Evolutionary conservation across 1,140 invertebrate genomes (phyloP).

Genomic region (Conus ventricosus): DNA sequence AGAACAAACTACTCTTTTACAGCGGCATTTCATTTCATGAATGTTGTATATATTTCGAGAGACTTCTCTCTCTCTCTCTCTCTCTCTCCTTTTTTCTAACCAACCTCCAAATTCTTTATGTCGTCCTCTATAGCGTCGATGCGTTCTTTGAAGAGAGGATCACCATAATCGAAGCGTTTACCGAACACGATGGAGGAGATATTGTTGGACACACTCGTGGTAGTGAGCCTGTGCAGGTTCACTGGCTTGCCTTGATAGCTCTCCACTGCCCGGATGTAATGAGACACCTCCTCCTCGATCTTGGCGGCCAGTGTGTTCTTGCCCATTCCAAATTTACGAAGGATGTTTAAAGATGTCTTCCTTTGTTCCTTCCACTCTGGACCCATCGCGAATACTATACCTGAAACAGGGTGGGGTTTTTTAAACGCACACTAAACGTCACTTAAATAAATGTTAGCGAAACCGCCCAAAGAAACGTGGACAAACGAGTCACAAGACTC

Average conservation of each 20-base stretch:
- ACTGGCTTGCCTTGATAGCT: conserved; percentile 32
- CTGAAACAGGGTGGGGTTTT: conserved; percentile 12
- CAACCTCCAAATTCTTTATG: conserved; percentile 8
- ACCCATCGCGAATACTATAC: conserved; percentile 80
- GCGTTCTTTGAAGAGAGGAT: conserved; percentile 57
- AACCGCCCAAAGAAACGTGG: too few relatives aligned
- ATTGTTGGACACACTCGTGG: conserved; percentile 48
- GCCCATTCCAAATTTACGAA: conserved; percentile 86
- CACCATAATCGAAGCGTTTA: conserved; percentile 69
- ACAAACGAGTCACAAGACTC: too few relatives aligned
- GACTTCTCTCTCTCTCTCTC: too few relatives aligned
- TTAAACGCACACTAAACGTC: not conserved
- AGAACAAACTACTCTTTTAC: too few relatives aligned
- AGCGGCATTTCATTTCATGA: too few relatives aligned
- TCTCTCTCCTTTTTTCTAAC: too few relatives aligned
- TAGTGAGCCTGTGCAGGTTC: conserved; percentile 32
- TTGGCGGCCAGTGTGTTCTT: conserved; percentile 82
- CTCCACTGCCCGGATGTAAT: conserved; percentile 33
- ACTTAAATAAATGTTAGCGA: too few relatives aligned
- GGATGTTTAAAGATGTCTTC: conserved; percentile 82
- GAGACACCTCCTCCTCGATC: conserved; percentile 74
- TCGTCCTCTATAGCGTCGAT: conserved; percentile 29
- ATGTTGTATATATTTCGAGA: too few relatives aligned
- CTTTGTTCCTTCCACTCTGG: conserved; percentile 88
- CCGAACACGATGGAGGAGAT: conserved; percentile 52